phyloP scores from a whole-genome alignment of 2,797 vertebrate genomes.

The Gallinago nigripennis region DNA sequence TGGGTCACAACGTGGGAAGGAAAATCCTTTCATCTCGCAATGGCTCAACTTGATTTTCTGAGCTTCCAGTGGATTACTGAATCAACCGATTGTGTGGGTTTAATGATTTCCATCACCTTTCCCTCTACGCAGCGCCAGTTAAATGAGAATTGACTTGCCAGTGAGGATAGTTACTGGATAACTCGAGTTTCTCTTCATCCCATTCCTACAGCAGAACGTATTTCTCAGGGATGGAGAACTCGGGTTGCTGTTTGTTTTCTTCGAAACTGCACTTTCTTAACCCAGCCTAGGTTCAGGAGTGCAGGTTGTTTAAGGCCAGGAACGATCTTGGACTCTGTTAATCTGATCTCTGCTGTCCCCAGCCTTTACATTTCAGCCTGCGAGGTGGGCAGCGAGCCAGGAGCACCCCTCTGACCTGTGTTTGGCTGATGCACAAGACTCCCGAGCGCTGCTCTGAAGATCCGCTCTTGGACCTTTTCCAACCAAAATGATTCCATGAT shows the following conservation, averaged over 20 bases:
- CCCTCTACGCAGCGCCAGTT: fast-evolving
- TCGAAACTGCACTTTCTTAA: not conserved
- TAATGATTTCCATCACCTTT: not conserved
- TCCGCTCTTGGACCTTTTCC: not conserved
- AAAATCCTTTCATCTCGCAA: conserved; percentile 18
- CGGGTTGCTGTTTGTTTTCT: not conserved
- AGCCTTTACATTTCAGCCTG: not conserved
- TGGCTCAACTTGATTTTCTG: not conserved
- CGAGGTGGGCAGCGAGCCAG: fast-evolving
- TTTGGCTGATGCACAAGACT: not conserved
- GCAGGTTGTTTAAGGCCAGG: not conserved
- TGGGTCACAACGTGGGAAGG: not conserved
- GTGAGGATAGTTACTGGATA: not conserved
- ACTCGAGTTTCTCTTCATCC: not conserved
- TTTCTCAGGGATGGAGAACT: not conserved
- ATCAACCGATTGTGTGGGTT: not conserved
- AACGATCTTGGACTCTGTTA: not conserved
- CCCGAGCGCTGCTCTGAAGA: not conserved
- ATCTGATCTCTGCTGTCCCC: not conserved
- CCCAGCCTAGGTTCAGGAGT: not conserved
- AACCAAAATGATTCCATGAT: not conserved
- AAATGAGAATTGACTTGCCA: not conserved
- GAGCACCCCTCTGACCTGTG: not conserved
- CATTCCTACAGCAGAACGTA: not conserved
- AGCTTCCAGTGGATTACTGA: not conserved